Conservation (phyloP, 2,888 invertebrate species). For the Volucella bombylans region DNA sequence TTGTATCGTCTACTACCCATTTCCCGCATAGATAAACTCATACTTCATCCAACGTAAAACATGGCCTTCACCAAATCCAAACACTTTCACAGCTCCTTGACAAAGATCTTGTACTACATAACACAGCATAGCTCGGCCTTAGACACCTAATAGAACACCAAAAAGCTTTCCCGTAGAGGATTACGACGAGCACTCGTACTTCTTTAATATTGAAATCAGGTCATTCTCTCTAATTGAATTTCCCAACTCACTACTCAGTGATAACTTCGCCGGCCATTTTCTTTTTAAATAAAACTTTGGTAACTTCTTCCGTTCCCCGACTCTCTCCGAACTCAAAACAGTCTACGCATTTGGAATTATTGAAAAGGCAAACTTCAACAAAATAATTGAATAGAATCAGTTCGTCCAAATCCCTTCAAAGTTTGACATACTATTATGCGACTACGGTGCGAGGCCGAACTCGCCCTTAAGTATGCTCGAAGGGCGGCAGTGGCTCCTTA, state of each 20-base stretch:
- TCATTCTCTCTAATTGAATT: constrained; percentile 17
- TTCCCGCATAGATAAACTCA: no score
- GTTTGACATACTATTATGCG: not conserved
- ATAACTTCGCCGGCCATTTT: not conserved
- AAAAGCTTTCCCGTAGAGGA: no score
- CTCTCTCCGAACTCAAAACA: not conserved
- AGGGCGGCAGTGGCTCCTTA: not conserved
- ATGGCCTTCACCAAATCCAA: no score
- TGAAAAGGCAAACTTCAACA: constrained; percentile 9
- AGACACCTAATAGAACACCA: no score
- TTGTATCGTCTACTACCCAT: no score
- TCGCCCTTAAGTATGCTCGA: constrained; percentile 14
- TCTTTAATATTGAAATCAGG: constrained; percentile 5
- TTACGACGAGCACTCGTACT: no score
- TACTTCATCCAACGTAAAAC: no score
- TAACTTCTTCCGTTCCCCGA: not conserved
- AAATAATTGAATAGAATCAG: constrained; percentile 31
- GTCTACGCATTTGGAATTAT: not conserved
- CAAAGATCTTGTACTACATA: no score
- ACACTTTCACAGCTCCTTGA: no score
- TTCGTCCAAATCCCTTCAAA: constrained; percentile 1
- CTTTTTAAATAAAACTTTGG: constrained; percentile 10
- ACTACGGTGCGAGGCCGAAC: constrained; percentile 3
- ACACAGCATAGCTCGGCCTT: no score
- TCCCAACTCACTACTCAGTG: not conserved